Base-by-base conservation (phyloP, 2,888 invertebrate genomes). In the Mimumesa dahlbomi region DNA sequence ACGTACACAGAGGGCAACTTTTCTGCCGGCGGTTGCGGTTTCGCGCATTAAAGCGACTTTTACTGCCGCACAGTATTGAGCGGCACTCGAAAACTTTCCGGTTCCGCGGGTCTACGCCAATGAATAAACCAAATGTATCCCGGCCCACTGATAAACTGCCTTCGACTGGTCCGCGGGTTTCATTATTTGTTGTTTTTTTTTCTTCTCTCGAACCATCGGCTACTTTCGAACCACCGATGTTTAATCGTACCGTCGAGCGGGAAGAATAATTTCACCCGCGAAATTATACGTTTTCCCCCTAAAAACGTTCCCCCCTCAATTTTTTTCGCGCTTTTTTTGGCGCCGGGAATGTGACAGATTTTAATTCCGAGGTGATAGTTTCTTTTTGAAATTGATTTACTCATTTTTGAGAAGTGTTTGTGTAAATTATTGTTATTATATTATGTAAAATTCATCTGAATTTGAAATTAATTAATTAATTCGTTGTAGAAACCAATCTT, bases 11-110 rank as follows among this genome's bases (percentile, higher is more conserved):
- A 40, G 40, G 16, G 6, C 9, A 45, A n/a, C 7, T 19, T 18
- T 34, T n/a, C 9, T 49, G 34, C 19, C 13, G 16, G 0, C 19
- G 11, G 16, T 18, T 5, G 36, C 49, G 29, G 46, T 31, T 49
- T 19, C 34, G 18, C 31, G 49, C 34, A 49, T 49, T 49, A 49
- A 18, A 49, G 34, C 11, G 34, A 34, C 31, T 18, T 49, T 49
- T 49, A 19, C 19, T n/a, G 16, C 7, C 42, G 2, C 42, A 14
- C 29, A 46, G n/a, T n/a, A 29, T 46, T 13, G 43, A n/a, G 18
- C 13, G 16, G 0, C 46, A 11, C 49, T 49, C 19, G 34, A 49
- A 49, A 49, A 4, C 11, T 49, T 49, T 16, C 46, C 29, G 29
- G 9, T 4, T n/a, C 2, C 18, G 19, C 19, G 46, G 3, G 3